Base-by-base conservation (phyloP, 2,113 vertebrate genomes). In the Rattus rattus region DNA sequence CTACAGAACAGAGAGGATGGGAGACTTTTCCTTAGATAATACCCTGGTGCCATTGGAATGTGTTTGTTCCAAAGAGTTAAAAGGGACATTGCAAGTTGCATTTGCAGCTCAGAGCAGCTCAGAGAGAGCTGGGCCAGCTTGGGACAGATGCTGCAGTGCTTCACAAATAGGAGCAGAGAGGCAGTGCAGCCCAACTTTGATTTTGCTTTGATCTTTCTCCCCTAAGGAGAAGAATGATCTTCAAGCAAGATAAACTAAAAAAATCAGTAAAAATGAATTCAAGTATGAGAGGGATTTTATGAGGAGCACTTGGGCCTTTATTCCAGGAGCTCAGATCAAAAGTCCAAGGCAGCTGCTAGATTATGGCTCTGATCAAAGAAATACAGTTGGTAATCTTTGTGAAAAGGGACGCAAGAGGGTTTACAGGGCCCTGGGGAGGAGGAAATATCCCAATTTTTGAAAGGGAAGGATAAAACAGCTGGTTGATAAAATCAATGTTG, bases 241-340 rank as follows among this genome's bases (percentile, higher is more conserved):
- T 96, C 54, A 90, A 96, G 70, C 7, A 72, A 88, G 65, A 93
- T 63, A 90, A 63, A 92, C 39, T 96, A 79, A 94, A 79, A 94
- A 94, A 92, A 16, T 92, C 63, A 43, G 56, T 94, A 20, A 93
- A 94, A 67, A 43, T 65, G 33, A 90, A 88, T 87, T 90, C 69
- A 95, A 92, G 49, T 96, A 36, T 33, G 92, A 84, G 75, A 84
- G 81, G 61, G 39, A 95, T 95, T 90, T 90, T 70, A 54, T 49
- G 49, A 70, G 67, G 47, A 94, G n/a, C 30, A 33, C 61, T 86
- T 92, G 87, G 63, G 65, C 59, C 28, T 97, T 96, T 63, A 13
- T 14, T 69, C 12, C 24, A 77, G 91, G 61, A 75, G 30, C 28
- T 69, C 63, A 89, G 52, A 92, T 95, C 88, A 76, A 90, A 97